Conservation (phyloP, 2,797 vertebrate genomes). For the Acridotheres tristis region DNA sequence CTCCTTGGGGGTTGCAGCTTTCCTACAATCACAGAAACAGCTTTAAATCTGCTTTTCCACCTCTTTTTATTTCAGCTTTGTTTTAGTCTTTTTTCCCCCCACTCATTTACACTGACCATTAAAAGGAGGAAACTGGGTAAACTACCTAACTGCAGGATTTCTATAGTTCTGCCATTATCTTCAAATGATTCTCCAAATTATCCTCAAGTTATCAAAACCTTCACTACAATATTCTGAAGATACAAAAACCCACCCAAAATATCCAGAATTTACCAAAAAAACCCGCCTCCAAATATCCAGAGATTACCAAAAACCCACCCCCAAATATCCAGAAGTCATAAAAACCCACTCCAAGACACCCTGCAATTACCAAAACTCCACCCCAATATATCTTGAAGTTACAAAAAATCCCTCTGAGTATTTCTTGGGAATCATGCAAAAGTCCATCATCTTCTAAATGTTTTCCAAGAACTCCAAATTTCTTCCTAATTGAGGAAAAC, state of each 20-base stretch:
- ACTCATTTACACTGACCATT: fast-evolving
- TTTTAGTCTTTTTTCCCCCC: not conserved
- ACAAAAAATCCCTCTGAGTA: not conserved
- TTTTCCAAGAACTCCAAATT: fast-evolving
- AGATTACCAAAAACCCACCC: not conserved
- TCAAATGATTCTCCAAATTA: not conserved
- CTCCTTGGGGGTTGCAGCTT: not conserved
- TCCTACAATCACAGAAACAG: fast-evolving
- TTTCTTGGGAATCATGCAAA: fast-evolving
- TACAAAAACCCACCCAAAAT: not conserved
- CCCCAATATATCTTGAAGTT: no score
- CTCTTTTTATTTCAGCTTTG: not conserved
- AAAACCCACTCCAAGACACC: not conserved
- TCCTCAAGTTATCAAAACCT: fast-evolving
- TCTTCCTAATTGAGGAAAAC: not conserved
- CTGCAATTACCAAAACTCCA: no score
- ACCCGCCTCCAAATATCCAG: no score
- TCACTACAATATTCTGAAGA: no score
- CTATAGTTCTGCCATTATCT: fast-evolving
- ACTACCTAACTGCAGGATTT: fast-evolving
- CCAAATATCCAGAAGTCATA: no score
- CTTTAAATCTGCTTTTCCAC: fast-evolving
- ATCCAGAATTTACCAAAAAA: no score
- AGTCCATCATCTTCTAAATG: fast-evolving
- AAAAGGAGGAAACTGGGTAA: not conserved